phyloP scores from a whole-genome alignment of 1,140 invertebrate species.

The Argopecten irradians region DNA sequence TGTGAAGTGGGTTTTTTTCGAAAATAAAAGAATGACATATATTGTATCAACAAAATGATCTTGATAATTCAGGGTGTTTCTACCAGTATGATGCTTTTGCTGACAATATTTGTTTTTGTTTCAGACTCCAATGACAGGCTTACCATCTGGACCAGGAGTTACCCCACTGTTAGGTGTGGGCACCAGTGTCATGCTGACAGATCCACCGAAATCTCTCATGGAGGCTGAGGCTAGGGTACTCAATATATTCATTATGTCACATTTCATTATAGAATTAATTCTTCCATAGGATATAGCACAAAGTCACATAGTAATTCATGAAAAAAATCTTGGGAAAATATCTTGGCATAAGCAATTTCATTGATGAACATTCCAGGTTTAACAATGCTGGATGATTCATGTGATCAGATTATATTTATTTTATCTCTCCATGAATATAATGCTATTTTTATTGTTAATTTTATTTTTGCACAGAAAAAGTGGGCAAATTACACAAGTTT shows the following conservation, averaged over 20 bases:
- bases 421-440: constrained; percentile 35
- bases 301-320: no score
- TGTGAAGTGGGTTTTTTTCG: no score
- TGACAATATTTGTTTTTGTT: background rate
- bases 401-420: background rate
- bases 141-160: background rate
- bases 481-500: no score
- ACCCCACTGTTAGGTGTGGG: constrained; percentile 3
- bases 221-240: constrained; percentile 46
- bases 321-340: no score
- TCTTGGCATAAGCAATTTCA: background rate
- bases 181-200: constrained; percentile 13
- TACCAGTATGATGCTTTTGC: no score
- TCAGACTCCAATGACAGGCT: background rate
- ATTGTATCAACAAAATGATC: no score
- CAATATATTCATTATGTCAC: background rate
- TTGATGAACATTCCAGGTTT: background rate
- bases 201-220: constrained; percentile 30
- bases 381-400: background rate
- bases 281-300: no score
- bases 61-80: no score
- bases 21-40: no score
- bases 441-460: no score
- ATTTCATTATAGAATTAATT: background rate
- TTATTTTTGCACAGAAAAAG: no score